phyloP scores from a whole-genome alignment of 1,140 invertebrate genomes.

The Drosophila nasuta region DNA sequence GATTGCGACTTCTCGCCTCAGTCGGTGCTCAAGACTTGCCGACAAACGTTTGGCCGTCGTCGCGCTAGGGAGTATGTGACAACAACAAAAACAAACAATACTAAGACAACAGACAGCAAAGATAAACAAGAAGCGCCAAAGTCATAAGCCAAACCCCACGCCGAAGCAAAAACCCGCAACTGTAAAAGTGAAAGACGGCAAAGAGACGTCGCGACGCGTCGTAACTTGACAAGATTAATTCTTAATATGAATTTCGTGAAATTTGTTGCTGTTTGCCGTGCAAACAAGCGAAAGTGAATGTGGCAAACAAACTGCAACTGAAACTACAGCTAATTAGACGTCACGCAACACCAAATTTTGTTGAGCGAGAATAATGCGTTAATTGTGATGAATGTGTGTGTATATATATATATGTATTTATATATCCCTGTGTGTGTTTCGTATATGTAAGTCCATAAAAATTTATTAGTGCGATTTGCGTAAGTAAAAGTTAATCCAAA shows the following conservation, averaged over 20 bases:
- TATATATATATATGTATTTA: background rate
- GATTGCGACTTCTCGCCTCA: conserved; percentile 40
- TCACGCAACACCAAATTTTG: conserved; percentile 50
- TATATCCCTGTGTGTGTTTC: conserved; percentile 2
- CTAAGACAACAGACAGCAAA: conserved; percentile 12
- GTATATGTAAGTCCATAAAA: conserved; percentile 16
- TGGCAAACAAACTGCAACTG: conserved; percentile 24
- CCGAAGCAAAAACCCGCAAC: conserved; percentile 26
- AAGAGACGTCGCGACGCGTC: conserved; percentile 4
- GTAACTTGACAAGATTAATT: conserved; percentile 66
- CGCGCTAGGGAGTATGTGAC: conserved; percentile 31
- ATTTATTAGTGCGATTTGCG: conserved; percentile 25
- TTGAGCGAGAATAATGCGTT: conserved; percentile 50
- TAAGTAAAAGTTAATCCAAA: conserved; percentile 44
- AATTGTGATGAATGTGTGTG: conserved; percentile 38
- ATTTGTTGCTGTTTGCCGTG: conserved; percentile 41
- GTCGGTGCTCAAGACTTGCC: conserved; percentile 64
- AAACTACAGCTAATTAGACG: conserved; percentile 60
- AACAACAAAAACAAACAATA: conserved; percentile 12
- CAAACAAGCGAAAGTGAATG: conserved; percentile 71
- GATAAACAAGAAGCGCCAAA: conserved; percentile 21
- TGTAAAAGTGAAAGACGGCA: conserved; percentile 74
- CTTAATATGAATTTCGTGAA: conserved; percentile 58
- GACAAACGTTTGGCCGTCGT: conserved; percentile 59
- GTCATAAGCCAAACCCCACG: conserved; percentile 21